Percentiles rank a stretch among this genome's conserved stretches.
Conservation (phyloP, 2,797 vertebrate species). For the Margarornis squamiger region DNA sequence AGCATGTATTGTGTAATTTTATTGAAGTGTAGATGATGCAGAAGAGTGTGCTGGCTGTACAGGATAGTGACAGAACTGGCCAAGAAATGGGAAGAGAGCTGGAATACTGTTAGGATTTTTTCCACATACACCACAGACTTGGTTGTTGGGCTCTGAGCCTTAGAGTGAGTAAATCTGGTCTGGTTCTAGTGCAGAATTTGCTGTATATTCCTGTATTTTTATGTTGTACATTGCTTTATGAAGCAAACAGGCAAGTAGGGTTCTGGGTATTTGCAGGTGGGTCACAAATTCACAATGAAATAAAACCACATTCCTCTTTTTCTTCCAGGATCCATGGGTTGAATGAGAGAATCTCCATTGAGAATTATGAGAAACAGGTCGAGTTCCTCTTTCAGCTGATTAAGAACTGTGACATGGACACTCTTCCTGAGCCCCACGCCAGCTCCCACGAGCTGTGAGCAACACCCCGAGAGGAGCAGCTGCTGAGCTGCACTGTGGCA, state of each 20-base stretch:
- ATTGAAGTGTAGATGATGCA: background rate
- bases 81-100: background rate
- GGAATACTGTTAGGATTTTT: background rate
- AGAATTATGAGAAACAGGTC: constrained; percentile 85
- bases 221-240: background rate
- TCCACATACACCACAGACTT: background rate
- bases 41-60: background rate
- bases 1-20: background rate
- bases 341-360: constrained; percentile 91
- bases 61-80: background rate
- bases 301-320: background rate
- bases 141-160: background rate
- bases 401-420: constrained; percentile 86
- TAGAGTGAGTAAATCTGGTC: background rate
- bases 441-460: constrained; percentile 85
- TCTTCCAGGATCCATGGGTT: constrained; percentile 87
- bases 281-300: background rate
- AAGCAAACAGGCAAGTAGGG: background rate
- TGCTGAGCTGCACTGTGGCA: background rate
- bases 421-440: constrained; percentile 75
- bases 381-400: constrained; percentile 89
- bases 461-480: background rate
- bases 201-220: background rate
- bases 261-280: background rate
- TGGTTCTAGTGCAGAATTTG: background rate